A percentile compares a stretch with the other conserved stretches of the same genome.
Conservation (phyloP, 1,140 invertebrate species). For the Lordiphosa stackelbergi region DNA sequence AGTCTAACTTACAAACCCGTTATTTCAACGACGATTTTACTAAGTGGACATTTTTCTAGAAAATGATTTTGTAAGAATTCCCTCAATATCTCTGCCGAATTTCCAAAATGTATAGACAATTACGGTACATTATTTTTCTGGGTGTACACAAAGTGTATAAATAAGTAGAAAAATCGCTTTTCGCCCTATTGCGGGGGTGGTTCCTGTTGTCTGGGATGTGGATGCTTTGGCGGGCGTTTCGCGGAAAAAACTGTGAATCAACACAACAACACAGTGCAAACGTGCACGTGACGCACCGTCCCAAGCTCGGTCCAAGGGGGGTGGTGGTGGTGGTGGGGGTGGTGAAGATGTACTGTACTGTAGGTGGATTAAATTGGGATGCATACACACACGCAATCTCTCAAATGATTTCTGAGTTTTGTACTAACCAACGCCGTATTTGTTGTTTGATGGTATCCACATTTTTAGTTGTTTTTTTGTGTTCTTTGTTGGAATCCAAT, state of each 20-base stretch:
- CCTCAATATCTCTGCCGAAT: too few relatives aligned
- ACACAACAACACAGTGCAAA: conserved; percentile 55
- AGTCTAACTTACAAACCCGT: too few relatives aligned
- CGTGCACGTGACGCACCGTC: conserved; percentile 59
- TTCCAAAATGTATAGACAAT: too few relatives aligned
- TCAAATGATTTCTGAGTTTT: conserved; percentile 14
- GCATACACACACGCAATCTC: conserved; percentile 13
- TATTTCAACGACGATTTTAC: too few relatives aligned
- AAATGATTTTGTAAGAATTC: too few relatives aligned
- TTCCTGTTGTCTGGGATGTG: conserved; percentile 19
- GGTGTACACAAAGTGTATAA: conserved; percentile 43
- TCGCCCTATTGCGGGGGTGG: conserved; percentile 30
- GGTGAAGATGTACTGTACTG: not conserved
- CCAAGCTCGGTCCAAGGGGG: conserved; percentile 5
- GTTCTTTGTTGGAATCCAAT: conserved; percentile 11
- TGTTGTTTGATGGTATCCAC: conserved; percentile 76
- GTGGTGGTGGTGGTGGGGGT: conserved; percentile 4
- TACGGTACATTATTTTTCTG: too few relatives aligned
- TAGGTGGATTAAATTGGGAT: not conserved
- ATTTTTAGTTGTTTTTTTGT: conserved; percentile 39
- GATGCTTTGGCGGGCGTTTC: conserved; percentile 51
- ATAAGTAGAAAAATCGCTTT: conserved; percentile 73
- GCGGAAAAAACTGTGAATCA: conserved; percentile 72
- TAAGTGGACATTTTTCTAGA: too few relatives aligned
- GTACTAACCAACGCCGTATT: conserved; percentile 76